phyloP scores from a whole-genome alignment of 2,888 invertebrate species.

The Hylaea fasciaria region DNA sequence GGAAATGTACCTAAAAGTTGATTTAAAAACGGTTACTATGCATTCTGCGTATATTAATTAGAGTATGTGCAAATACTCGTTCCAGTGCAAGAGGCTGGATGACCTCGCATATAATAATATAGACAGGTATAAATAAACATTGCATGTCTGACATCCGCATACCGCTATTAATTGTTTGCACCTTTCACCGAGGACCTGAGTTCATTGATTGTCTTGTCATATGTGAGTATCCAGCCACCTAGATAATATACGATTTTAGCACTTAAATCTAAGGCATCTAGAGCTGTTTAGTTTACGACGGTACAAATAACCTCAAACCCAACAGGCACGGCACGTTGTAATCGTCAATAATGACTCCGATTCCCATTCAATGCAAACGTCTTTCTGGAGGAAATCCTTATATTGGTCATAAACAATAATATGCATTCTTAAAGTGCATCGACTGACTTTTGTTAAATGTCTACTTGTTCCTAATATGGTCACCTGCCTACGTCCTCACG shows the following conservation, averaged over 20 bases:
- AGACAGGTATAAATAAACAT: constrained; percentile 30
- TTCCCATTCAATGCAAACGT: constrained; percentile 9
- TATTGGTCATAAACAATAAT: constrained; percentile 8
- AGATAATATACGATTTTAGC: too few relatives aligned
- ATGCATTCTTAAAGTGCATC: not conserved
- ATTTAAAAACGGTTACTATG: too few relatives aligned
- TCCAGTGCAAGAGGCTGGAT: constrained; percentile 20
- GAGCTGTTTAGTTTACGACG: not conserved
- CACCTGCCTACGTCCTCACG: constrained; percentile 1
- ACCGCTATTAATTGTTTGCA: constrained; percentile 29
- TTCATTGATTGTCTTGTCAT: constrained; percentile 4
- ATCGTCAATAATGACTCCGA: constrained; percentile 3
- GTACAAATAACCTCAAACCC: not conserved
- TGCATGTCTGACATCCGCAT: constrained; percentile 54
- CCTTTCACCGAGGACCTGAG: constrained; percentile 36
- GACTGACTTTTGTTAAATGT: constrained; percentile 11
- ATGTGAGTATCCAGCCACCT: not conserved
- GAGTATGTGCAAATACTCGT: constrained; percentile 5
- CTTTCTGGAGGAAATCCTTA: constrained; percentile 23
- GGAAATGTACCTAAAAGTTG: too few relatives aligned
- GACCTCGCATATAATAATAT: constrained; percentile 35
- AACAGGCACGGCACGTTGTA: constrained; percentile 6
- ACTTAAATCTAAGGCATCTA: too few relatives aligned
- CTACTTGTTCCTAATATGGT: constrained; percentile 17
- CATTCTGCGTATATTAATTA: too few relatives aligned